Percentiles rank a stretch among this genome's conserved stretches.
Conservation (phyloP, 2,113 vertebrate species). For the Apteryx mantelli region DNA sequence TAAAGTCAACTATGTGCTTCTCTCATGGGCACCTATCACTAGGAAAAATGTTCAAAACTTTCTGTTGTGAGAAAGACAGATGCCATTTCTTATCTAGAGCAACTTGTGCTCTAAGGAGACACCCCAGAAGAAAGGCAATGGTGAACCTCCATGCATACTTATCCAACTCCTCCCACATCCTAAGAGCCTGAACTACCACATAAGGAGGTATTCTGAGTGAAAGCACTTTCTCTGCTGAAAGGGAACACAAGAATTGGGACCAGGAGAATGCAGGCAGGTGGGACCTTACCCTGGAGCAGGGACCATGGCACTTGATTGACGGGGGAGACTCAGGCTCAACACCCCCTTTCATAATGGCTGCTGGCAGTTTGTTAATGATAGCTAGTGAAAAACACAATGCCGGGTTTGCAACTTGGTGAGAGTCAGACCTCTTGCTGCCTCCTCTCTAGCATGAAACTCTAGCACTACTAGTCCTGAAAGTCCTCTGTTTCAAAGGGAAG, state of each 20-base stretch:
- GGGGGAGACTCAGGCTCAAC: neutral
- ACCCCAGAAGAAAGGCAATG: neutral
- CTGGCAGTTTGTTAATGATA: neutral
- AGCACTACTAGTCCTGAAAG: neutral
- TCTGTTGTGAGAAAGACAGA: neutral
- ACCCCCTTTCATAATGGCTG: neutral
- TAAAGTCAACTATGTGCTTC: neutral
- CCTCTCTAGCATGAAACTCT: neutral
- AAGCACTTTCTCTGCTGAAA: neutral
- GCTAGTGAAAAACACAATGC: neutral
- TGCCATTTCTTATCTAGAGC: neutral
- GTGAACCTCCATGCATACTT: neutral
- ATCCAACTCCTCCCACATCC: neutral
- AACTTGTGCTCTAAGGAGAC: neutral
- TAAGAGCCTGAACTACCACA: rapidly evolving
- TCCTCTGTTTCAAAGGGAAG: neutral
- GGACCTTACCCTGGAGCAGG: neutral
- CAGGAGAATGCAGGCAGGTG: neutral
- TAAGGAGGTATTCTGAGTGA: neutral
- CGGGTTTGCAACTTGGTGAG: neutral
- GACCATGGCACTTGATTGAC: neutral
- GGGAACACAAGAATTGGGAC: neutral
- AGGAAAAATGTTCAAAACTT: neutral
- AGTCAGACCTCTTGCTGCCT: neutral
- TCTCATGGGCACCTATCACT: neutral